Evolutionary conservation across 2,888 invertebrate species (phyloP).

Genomic region (Phalera bucephala): DNA sequence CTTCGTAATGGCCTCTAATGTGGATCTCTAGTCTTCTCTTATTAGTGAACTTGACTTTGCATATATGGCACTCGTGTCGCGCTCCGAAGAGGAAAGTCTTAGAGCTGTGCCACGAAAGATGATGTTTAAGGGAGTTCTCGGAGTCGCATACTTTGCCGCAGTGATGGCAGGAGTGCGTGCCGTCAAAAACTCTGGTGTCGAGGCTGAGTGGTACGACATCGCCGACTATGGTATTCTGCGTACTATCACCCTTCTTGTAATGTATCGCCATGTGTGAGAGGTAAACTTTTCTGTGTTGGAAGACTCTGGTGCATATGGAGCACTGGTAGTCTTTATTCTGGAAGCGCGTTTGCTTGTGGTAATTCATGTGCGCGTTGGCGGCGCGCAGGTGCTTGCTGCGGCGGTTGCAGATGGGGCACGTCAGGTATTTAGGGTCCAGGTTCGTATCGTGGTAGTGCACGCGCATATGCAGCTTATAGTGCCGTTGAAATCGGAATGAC

Average conservation of each 20-base stretch:
- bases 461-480: conserved; percentile 75
- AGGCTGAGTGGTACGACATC: conserved; percentile 35
- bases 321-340: conserved; percentile 76
- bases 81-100: conserved; percentile 67
- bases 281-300: conserved; percentile 68
- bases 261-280: conserved; percentile 77
- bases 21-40: conserved; percentile 73
- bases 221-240: conserved; percentile 62
- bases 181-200: conserved; percentile 45
- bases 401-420: conserved; percentile 70
- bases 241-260: conserved; percentile 70
- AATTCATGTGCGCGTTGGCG: conserved; percentile 73
- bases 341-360: conserved; percentile 76
- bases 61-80: conserved; percentile 73
- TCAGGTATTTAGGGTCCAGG: conserved; percentile 65
- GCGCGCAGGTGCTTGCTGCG: conserved; percentile 74
- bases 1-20: conserved; percentile 73
- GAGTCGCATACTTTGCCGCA: conserved; percentile 75
- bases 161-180: conserved; percentile 65
- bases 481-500: conserved; percentile 70
- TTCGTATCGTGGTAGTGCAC: conserved; percentile 65
- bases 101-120: conserved; percentile 71
- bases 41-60: conserved; percentile 72
- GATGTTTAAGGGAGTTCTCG: conserved; percentile 68
- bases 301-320: conserved; percentile 73